Evolutionary conservation across 1,140 invertebrate genomes (phyloP), one percentile per base, ranked within the genome.

Genomic region (Eumaeus atala): DNA sequence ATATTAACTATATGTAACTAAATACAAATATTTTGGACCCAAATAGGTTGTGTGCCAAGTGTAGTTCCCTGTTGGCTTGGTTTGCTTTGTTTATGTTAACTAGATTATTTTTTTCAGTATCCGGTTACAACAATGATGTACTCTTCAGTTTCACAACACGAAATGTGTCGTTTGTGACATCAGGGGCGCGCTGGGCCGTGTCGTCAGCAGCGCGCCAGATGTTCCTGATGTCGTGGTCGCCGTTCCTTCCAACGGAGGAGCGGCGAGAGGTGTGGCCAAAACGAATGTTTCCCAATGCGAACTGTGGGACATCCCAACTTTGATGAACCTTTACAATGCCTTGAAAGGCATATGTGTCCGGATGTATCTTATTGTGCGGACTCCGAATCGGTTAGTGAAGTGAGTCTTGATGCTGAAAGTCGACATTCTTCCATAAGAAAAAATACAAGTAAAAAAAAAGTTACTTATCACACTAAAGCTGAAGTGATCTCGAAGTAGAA

Each of bases 131-230:
- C 83, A 16, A 87, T 87, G 82, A 87, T 86, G 85, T 88, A 88
- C 59, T 80, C 84, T 2, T 88, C 87, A 12, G 87, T 88, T 48
- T 78, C 85, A 1, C 83, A 86, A 51, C 87, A 87, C 58, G 87
- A 88, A 68, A 82, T 87, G 75, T 88, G 87, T 69, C 76, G 80
- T 1, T 87, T 88, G 84, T 88, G 87, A 88, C 87, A 87, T 44
- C 84, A 87, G 62, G 77, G 76, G 9, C 74, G 84, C 51, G 80
- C 77, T 56, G 84, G 81, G 37, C 72, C 74, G 0, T 73, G 74
- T 49, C 66, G 77, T 5, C 64, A 63, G 5, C 63, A 77, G 9
- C 71, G 81, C 18, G 62, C 75, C 6, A 66, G 76, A 0, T 81
- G 83, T 59, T 82, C 82, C 60, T 80, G 81, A 77, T 84, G 78